phyloP scores from a whole-genome alignment of 1,140 invertebrate genomes.

The Oncopodura yosiiana region DNA sequence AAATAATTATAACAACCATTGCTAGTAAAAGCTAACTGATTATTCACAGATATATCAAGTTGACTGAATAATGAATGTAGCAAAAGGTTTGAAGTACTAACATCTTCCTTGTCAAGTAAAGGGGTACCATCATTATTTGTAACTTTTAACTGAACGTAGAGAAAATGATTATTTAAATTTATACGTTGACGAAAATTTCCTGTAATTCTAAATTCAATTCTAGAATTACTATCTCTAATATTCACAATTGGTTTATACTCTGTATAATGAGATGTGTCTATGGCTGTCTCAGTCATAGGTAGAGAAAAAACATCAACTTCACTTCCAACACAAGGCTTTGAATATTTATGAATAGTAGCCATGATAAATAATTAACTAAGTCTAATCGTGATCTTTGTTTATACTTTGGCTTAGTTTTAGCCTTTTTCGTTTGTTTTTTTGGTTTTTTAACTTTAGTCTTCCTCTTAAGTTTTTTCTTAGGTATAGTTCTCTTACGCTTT shows the following conservation, averaged over 20 bases:
- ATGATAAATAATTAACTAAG: slow-evolving; percentile 14
- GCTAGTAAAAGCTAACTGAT: no score
- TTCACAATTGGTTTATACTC: slow-evolving; percentile 24
- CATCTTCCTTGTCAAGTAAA: neutral
- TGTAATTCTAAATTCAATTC: slow-evolving; percentile 23
- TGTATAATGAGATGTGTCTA: slow-evolving; percentile 5
- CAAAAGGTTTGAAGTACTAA: slow-evolving; percentile 8
- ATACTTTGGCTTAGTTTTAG: no score
- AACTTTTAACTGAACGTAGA: slow-evolving; percentile 9
- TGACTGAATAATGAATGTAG: slow-evolving; percentile 13
- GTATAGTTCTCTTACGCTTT: neutral
- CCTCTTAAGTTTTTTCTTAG: no score
- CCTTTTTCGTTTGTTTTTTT: no score
- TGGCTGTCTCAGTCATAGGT: slow-evolving; percentile 9
- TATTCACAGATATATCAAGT: no score
- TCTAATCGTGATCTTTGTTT: no score
- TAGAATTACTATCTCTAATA: slow-evolving; percentile 7
- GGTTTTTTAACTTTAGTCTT: no score
- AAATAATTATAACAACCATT: no score
- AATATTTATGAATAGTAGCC: neutral
- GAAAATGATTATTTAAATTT: slow-evolving; percentile 19
- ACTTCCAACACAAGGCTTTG: neutral
- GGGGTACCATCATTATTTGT: slow-evolving; percentile 5
- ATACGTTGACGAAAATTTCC: slow-evolving; percentile 15
- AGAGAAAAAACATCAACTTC: slow-evolving; percentile 12